Base-by-base conservation (phyloP, 2,888 invertebrate genomes). In the Oscheius sp. region DNA sequence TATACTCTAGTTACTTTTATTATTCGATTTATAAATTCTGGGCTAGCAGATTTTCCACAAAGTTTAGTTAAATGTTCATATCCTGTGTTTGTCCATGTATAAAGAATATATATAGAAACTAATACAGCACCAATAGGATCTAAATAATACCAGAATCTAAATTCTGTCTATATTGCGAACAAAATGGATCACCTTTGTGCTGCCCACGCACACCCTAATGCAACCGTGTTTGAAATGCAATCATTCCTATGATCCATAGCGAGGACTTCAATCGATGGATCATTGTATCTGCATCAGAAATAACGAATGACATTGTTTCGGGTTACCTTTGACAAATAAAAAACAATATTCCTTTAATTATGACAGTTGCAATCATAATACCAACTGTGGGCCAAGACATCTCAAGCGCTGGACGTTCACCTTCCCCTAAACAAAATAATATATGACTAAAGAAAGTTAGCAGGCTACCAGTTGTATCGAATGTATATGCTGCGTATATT, bases 181-280 rank as follows among this genome's bases (percentile, higher is more conserved):
- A n/a, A 41, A 21, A 1, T 29, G 18, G 12, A 45, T 2, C 13
- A 77, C 74, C 56, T 77, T 29, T 66, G 43, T 18, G 74, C 81
- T 1, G 77, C 41, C 79, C 78, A 81, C 25, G 90, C 90, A 81
- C 90, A 90, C 13, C 89, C 74, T 2, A 91, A 80, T 12, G 91
- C 90, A 1, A 89, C 87, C n/a, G 86, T 76, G 77, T 91, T 91
- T 12, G 90, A 90, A 43, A 91, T 58, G 23, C 90, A 89, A 75
- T 91, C 91, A 78, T 91, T 91, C 7, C 90, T 83, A 76, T 91
- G 91, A 78, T 91, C 91, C 81, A 89, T 89, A 1, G 90, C 88
- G 25, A 91, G 83, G 0, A 90, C 89, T 59, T 86, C 84, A 3
- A 89, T 86, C 0, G 88, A 88, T 0, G 89, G 84, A 45, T 87